A percentile compares a stretch with the other conserved stretches of the same genome.
Evolutionary conservation across 2,113 vertebrate species (phyloP).

Genomic region (Suricata suricatta): DNA sequence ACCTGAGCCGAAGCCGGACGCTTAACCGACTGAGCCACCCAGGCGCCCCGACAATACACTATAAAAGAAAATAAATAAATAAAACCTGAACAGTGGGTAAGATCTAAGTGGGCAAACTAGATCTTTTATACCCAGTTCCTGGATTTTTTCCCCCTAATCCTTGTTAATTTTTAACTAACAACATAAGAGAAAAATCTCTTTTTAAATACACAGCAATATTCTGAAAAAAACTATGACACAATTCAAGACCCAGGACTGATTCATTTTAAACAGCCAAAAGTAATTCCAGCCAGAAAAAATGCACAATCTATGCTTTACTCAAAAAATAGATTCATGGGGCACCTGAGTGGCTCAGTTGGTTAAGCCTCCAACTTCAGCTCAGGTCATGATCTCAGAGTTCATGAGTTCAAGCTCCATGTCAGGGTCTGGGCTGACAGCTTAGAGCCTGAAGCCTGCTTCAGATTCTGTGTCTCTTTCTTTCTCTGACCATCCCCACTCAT

Average conservation of each 20-base stretch:
- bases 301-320: neutral
- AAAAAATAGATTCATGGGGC: neutral
- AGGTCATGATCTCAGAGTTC: no score
- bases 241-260: neutral
- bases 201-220: conserved; percentile 7
- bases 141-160: neutral
- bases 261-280: neutral
- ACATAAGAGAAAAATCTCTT: neutral
- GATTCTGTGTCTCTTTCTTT: no score
- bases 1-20: no score
- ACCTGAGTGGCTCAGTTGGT: no score
- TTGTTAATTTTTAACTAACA: conserved; percentile 25
- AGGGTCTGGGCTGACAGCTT: no score
- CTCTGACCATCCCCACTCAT: no score
- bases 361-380: no score
- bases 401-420: no score
- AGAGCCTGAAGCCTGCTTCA: no score
- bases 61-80: no score
- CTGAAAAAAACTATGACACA: conserved; percentile 16
- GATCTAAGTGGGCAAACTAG: neutral
- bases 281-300: conserved; percentile 11
- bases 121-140: neutral
- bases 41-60: no score
- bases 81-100: neutral
- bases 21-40: no score